Evolutionary conservation across 2,113 vertebrate species (phyloP).

Genomic region (Onychorhynchus coronatus): DNA sequence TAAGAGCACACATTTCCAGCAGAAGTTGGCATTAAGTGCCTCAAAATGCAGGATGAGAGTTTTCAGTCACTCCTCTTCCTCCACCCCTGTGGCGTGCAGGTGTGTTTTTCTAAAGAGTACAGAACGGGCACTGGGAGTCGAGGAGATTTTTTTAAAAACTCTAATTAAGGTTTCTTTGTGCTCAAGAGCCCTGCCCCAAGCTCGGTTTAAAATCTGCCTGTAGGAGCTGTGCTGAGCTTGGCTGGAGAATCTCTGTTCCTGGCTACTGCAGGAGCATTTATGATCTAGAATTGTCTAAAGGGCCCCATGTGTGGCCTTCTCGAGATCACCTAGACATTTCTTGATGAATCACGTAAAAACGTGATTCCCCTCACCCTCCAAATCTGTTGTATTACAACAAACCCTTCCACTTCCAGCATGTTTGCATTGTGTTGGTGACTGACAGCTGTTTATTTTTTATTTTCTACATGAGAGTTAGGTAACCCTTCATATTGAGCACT

Average conservation of each 20-base stretch:
- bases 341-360: not conserved
- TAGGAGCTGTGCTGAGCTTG: not conserved
- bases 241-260: not conserved
- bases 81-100: fast-evolving
- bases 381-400: not conserved
- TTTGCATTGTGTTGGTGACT: not conserved
- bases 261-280: not conserved
- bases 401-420: not conserved
- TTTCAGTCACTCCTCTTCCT: not conserved
- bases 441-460: not conserved
- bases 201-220: not conserved
- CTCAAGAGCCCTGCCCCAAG: not conserved
- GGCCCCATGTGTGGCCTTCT: not conserved
- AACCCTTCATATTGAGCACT: not conserved
- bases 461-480: not conserved
- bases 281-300: not conserved
- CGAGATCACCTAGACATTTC: not conserved
- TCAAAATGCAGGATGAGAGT: not conserved
- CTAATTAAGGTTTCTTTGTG: not conserved
- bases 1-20: not conserved
- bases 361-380: not conserved
- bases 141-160: not conserved
- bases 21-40: not conserved
- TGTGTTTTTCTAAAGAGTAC: not conserved
- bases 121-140: not conserved